Percentiles rank a stretch among this genome's conserved stretches.
Conservation (phyloP, 2,888 invertebrate genomes). For the Pemphredon lugubris region DNA sequence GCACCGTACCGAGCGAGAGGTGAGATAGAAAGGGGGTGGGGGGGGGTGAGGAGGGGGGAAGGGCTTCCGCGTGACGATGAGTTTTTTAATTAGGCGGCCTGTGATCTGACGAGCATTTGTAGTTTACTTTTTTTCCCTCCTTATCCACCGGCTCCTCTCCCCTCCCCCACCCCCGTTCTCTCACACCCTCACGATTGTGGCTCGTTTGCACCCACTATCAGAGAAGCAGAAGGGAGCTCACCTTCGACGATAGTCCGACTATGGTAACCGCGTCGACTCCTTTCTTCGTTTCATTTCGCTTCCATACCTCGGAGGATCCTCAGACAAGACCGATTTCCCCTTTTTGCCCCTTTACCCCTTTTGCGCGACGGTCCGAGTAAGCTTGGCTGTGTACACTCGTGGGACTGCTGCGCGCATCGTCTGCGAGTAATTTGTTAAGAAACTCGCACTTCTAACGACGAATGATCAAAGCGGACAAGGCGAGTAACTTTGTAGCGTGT, state of each 20-base stretch:
- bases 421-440: conserved; percentile 46
- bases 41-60: conserved; percentile 35
- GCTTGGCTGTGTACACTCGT: conserved; percentile 1
- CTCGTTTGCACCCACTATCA: background rate
- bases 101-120: conserved; percentile 64
- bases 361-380: background rate
- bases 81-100: conserved; percentile 68
- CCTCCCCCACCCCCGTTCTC: background rate
- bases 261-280: conserved; percentile 26
- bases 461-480: conserved; percentile 45
- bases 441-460: conserved; percentile 33
- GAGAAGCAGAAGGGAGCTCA: background rate
- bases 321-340: conserved; percentile 10
- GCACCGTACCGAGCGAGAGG: conserved; percentile 30
- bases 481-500: conserved; percentile 39
- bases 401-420: conserved; percentile 22
- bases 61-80: conserved; percentile 47
- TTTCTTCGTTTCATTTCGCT: conserved; percentile 39
- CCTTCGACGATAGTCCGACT: background rate
- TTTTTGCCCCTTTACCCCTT: background rate
- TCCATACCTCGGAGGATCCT: background rate
- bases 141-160: background rate
- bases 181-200: background rate
- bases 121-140: conserved; percentile 11
- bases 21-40: conserved; percentile 19